Conservation (phyloP, 2,888 invertebrate species). For the Stenolophus ochropezus region DNA sequence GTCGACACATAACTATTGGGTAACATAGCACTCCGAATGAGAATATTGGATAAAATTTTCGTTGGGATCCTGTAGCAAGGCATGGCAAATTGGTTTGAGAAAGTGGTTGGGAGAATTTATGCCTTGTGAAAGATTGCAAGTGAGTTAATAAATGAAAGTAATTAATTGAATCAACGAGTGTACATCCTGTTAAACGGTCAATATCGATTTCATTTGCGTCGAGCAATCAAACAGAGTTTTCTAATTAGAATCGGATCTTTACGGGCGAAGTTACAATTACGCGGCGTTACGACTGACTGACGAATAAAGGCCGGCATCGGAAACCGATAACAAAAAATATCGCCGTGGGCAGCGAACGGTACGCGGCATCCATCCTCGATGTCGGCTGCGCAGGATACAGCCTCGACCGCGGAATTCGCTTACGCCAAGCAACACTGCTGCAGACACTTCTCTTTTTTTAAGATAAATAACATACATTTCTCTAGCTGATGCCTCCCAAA, state of each 20-base stretch:
- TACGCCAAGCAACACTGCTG: slow-evolving; percentile 53
- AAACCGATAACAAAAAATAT: slow-evolving; percentile 58
- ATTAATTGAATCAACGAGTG: slow-evolving; percentile 58
- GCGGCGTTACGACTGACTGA: slow-evolving; percentile 56
- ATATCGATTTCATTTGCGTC: slow-evolving; percentile 59
- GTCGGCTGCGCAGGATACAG: slow-evolving; percentile 45
- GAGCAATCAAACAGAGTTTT: slow-evolving; percentile 59
- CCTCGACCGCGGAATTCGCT: slow-evolving; percentile 52
- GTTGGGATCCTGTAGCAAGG: no score
- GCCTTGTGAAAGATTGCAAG: background rate
- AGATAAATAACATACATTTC: slow-evolving; percentile 60
- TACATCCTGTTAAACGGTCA: slow-evolving; percentile 58
- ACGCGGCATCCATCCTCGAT: slow-evolving; percentile 37
- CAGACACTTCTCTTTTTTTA: slow-evolving; percentile 56
- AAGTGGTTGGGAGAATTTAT: background rate
- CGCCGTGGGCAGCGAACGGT: slow-evolving; percentile 4
- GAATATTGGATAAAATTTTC: no score
- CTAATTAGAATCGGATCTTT: slow-evolving; percentile 60
- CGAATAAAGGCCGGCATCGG: slow-evolving; percentile 49
- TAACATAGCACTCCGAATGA: no score
- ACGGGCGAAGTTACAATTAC: slow-evolving; percentile 56
- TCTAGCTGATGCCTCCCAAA: slow-evolving; percentile 55
- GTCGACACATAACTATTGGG: no score
- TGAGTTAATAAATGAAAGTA: slow-evolving; percentile 38
- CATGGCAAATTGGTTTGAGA: no score